phyloP scores from a whole-genome alignment of 2,113 vertebrate genomes.

The Dromas ardeola region DNA sequence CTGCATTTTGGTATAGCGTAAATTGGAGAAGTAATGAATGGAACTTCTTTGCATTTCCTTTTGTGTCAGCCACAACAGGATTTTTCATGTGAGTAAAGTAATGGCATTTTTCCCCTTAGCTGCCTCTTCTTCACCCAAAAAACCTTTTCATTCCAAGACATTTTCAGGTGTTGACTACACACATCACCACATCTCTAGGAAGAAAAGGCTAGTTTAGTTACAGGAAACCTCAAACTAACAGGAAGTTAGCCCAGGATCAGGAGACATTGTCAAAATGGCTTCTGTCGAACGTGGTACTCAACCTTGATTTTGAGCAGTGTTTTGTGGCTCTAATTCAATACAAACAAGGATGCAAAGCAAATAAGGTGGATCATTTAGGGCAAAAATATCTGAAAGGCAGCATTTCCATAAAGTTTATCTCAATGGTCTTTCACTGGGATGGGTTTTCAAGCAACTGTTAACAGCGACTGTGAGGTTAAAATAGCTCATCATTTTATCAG shows the following conservation, averaged over 20 bases:
- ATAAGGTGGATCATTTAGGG: rapidly evolving
- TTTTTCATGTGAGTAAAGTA: not conserved
- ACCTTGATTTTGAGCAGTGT: rapidly evolving
- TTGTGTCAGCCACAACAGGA: not conserved
- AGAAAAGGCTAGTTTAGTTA: not conserved
- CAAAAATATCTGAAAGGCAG: not conserved
- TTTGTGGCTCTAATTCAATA: not conserved
- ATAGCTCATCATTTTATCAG: slow-evolving; percentile 72
- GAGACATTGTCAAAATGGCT: not conserved
- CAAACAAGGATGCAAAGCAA: not conserved
- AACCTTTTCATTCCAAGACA: not conserved
- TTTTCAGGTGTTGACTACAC: not conserved
- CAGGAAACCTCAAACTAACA: not conserved
- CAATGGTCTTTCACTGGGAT: not conserved
- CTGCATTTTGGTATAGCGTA: not conserved
- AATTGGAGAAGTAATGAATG: not conserved
- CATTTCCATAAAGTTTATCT: slow-evolving; percentile 25
- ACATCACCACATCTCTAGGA: not conserved
- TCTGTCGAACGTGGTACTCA: not conserved
- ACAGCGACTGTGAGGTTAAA: slow-evolving; percentile 61
- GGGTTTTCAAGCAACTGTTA: slow-evolving; percentile 14
- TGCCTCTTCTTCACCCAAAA: not conserved
- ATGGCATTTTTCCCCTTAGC: not conserved
- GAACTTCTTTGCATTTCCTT: not conserved
- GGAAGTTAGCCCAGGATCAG: not conserved